A percentile compares a stretch with the other conserved stretches of the same genome.
Conservation (phyloP, 2,888 invertebrate genomes). For the Trimorus sp. region DNA sequence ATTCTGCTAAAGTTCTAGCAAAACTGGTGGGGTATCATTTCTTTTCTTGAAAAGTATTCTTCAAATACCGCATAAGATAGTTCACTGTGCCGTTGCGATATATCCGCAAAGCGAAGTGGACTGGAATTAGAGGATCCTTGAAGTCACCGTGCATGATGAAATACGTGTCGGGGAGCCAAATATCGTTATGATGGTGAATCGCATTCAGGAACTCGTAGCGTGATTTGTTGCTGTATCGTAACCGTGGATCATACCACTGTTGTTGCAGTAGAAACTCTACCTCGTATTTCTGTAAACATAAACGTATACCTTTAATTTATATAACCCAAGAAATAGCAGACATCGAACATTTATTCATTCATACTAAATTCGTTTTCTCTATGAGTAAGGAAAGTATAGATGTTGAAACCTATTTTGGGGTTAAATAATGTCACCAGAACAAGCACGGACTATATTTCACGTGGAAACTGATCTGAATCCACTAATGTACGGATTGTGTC, state of each 20-base stretch:
- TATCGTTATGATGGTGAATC: constrained; percentile 94
- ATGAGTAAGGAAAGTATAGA: no score
- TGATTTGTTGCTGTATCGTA: constrained; percentile 94
- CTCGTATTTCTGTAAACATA: constrained; percentile 92
- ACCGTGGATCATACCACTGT: constrained; percentile 95
- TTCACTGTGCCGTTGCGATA: constrained; percentile 96
- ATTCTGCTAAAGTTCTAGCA: no score
- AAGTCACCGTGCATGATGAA: constrained; percentile 99
- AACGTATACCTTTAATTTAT: background rate
- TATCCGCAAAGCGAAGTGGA: constrained; percentile 95
- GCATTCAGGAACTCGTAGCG: constrained; percentile 95
- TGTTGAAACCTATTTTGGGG: no score
- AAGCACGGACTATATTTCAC: no score
- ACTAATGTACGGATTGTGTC: no score
- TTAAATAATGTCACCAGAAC: no score
- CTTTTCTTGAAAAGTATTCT: constrained; percentile 9
- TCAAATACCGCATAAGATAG: constrained; percentile 91
- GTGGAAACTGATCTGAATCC: no score
- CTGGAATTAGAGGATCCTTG: constrained; percentile 95
- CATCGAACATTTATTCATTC: no score
- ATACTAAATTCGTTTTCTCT: no score
- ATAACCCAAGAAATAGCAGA: no score
- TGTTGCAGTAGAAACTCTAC: constrained; percentile 96
- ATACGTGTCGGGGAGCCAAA: constrained; percentile 97
- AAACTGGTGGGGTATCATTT: no score